Percentiles rank a stretch among this genome's conserved stretches.
Conservation (phyloP, 2,888 invertebrate genomes). For the Cosmia pyralina region DNA sequence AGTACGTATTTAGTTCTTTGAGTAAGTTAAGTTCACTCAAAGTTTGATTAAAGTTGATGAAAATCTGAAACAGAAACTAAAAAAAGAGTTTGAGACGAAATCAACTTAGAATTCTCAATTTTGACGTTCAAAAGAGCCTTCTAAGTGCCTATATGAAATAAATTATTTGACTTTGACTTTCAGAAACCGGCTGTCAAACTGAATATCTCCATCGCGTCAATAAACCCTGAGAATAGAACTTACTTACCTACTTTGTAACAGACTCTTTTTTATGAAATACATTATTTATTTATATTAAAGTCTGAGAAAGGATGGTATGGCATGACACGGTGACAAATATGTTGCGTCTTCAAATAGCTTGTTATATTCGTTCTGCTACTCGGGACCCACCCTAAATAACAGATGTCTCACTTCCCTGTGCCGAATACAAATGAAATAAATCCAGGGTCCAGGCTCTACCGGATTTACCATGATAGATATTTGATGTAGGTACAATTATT, state of each 20-base stretch:
- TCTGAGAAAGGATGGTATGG: slow-evolving; percentile 1
- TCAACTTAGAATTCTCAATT: background rate
- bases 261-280: too few species aligned
- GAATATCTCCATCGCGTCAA: background rate
- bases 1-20: background rate
- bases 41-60: background rate
- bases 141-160: too few species aligned
- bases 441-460: slow-evolving; percentile 67
- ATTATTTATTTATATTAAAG: too few species aligned
- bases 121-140: too few species aligned
- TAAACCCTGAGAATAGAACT: background rate
- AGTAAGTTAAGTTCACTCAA: background rate
- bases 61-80: too few species aligned
- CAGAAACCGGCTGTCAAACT: background rate
- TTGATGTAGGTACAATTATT: slow-evolving; percentile 43
- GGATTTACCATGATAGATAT: slow-evolving; percentile 70
- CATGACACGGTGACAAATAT: slow-evolving; percentile 41
- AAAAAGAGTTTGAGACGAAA: background rate
- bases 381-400: slow-evolving; percentile 69
- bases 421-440: slow-evolving; percentile 80
- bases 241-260: too few species aligned
- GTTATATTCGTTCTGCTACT: slow-evolving; percentile 69
- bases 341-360: slow-evolving; percentile 61
- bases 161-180: too few species aligned
- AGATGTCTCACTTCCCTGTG: slow-evolving; percentile 74